Base-by-base conservation (phyloP, 37 sponge, comb jelly and placozoan species). In the Corticium candelabrum region DNA sequence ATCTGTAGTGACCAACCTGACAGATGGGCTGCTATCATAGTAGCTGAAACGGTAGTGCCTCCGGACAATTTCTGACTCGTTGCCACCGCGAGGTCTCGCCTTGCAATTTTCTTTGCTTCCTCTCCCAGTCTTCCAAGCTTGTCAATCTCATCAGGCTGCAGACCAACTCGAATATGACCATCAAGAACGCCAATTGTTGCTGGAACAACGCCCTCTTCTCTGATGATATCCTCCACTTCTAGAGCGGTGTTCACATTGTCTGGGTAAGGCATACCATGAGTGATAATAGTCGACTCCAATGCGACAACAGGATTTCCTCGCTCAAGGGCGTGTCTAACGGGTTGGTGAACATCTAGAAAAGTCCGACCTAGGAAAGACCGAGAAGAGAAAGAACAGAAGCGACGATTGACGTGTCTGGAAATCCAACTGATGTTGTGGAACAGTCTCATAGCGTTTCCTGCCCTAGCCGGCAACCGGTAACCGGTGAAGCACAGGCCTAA, bases 181-280 rank as follows among this genome's bases (percentile, higher is more conserved):
- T 85, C 88, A n/a, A 96, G 37, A 31, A 97, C 50, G 29, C 90
- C 99, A 7, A 94, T 89, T 2, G 95, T 87, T 37, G 99, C 99
- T 34, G 99, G 99, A 2, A 86, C 79, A 5, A 79, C 90, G 27
- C 83, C 85, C n/a, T 87, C 35, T 1, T 33, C 33, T 3, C 89
- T 37, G 34, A 94, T 77, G 0, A 91, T 57, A 0, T 37, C 75
- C 68, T 97, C 89, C n/a, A 94, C 85, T 31, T 56, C 75, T 30
- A 68, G 74, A 40, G 94, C 94, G 15, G 85, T 87, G 34, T 82
- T 30, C 1, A 87, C 37, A 73, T 97, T 97, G 29, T 83, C 37
- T 1, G 98, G 98, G 41, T 88, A 72, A 21, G 98, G 98, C 88
- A 97, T 86, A 21, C 98, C 98, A 85, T 97, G 98, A 3, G 94